phyloP scores from a whole-genome alignment of 2,797 vertebrate species.

The Chiroxiphia lanceolata region DNA sequence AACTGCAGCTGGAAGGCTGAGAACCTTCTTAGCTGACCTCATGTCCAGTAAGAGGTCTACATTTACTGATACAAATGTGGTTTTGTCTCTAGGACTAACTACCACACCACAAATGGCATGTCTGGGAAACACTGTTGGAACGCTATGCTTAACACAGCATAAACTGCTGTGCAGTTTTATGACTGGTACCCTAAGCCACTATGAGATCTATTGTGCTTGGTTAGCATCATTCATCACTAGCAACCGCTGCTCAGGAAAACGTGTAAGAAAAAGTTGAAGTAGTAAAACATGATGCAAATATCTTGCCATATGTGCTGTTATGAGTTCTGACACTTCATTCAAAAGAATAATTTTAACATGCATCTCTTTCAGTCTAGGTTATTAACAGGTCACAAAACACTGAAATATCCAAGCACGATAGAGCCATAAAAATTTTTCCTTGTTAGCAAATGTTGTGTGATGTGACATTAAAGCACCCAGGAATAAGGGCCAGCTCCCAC shows the following conservation, averaged over 20 bases:
- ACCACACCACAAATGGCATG: background rate
- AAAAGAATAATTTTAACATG: background rate
- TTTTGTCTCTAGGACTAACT: background rate
- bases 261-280: background rate
- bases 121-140: background rate
- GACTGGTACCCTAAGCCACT: background rate
- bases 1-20: background rate
- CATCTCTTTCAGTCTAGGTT: background rate
- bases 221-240: background rate
- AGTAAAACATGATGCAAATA: background rate
- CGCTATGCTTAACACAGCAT: background rate
- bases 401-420: background rate
- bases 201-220: background rate
- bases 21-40: background rate
- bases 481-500: background rate
- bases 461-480: background rate
- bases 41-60: background rate
- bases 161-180: background rate
- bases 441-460: background rate
- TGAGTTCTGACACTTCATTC: background rate
- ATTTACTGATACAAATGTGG: background rate
- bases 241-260: background rate
- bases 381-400: background rate
- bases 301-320: background rate
- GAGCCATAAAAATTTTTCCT: background rate